A percentile compares a stretch with the other conserved stretches of the same genome.
phyloP scores from a whole-genome alignment of 2,797 vertebrate species.

The Kryptolebias ocellatus region DNA sequence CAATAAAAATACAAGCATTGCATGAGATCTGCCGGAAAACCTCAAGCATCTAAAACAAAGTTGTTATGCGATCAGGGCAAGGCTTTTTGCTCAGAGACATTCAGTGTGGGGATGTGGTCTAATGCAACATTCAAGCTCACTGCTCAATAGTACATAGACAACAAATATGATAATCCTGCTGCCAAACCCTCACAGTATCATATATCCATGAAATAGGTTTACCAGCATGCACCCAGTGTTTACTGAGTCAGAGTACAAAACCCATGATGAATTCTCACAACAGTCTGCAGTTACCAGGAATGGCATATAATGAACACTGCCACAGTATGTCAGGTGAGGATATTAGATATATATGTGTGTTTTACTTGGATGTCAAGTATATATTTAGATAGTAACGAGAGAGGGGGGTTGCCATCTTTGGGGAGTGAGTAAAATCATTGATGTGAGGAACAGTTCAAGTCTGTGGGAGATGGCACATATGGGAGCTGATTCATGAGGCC shows the following conservation, averaged over 20 bases:
- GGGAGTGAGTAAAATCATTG: conserved; percentile 21
- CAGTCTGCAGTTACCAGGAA: conserved; percentile 65
- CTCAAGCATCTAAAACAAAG: conserved; percentile 20
- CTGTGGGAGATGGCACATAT: conserved; percentile 34
- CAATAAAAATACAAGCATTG: conserved; percentile 12
- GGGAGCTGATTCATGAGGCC: conserved; percentile 41
- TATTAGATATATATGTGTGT: conserved; percentile 44
- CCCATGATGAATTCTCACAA: conserved; percentile 64
- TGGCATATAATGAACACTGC: conserved; percentile 67
- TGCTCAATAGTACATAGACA: conserved; percentile 42
- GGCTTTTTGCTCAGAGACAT: neutral
- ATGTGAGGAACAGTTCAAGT: conserved; percentile 32
- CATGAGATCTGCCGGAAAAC: conserved; percentile 9
- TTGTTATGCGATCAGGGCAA: conserved; percentile 8
- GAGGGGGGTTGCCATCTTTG: conserved; percentile 16
- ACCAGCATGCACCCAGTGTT: conserved; percentile 43
- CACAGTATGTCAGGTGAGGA: conserved; percentile 60
- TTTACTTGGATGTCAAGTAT: conserved; percentile 68
- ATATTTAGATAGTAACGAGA: conserved; percentile 55
- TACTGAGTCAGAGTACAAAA: conserved; percentile 47
- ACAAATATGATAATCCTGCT: conserved; percentile 35
- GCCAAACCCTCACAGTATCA: conserved; percentile 42
- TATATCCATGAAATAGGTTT: conserved; percentile 65
- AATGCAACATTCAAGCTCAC: conserved; percentile 46
- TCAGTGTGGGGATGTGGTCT: conserved; percentile 27